phyloP scores from a whole-genome alignment of 2,888 invertebrate genomes.

The Pammene fasciana region DNA sequence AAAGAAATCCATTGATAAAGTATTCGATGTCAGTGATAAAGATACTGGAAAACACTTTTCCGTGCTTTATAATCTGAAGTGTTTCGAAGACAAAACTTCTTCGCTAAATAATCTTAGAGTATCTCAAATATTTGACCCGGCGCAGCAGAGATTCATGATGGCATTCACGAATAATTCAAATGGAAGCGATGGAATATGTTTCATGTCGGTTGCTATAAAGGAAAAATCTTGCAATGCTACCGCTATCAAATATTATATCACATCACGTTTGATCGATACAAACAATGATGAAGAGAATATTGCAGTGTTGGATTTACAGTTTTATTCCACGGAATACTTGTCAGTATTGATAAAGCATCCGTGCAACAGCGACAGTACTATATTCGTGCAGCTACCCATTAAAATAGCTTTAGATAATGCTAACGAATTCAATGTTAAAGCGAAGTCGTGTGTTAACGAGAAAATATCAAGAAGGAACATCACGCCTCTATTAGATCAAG shows the following conservation, averaged over 20 bases:
- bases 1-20: conserved; percentile 84
- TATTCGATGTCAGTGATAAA: conserved; percentile 87
- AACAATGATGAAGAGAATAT: conserved; percentile 64
- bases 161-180: conserved; percentile 73
- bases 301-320: conserved; percentile 87
- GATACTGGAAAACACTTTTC: conserved; percentile 86
- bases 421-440: conserved; percentile 66
- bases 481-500: conserved; percentile 78
- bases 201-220: conserved; percentile 77
- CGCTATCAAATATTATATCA: conserved; percentile 82
- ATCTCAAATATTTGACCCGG: conserved; percentile 77
- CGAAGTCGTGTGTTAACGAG: conserved; percentile 69
- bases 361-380: conserved; percentile 65
- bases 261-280: conserved; percentile 65
- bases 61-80: conserved; percentile 79
- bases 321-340: conserved; percentile 88
- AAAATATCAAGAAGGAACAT: conserved; percentile 80
- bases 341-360: conserved; percentile 87
- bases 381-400: conserved; percentile 78
- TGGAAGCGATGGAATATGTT: conserved; percentile 74
- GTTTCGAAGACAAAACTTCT: conserved; percentile 65
- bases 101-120: conserved; percentile 60
- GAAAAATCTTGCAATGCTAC: conserved; percentile 69
- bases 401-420: conserved; percentile 77
- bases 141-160: conserved; percentile 78